Evolutionary conservation across 2,888 invertebrate genomes (phyloP).

Genomic region (Actias luna): DNA sequence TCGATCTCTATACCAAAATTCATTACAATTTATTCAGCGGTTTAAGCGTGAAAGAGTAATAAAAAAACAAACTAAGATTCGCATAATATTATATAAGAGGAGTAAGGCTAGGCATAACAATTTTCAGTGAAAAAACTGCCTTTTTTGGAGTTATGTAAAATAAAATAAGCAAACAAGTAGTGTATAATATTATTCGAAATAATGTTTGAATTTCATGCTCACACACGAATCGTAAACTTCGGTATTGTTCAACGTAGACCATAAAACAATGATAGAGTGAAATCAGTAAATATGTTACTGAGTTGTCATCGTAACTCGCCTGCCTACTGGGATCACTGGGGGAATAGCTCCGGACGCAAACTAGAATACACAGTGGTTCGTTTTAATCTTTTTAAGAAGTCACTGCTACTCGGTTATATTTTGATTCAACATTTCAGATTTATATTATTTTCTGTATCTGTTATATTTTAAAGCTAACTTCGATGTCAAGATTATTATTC

Average conservation of each 20-base stretch:
- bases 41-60: too few relatives aligned
- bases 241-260: slow-evolving; percentile 34
- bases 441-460: neutral
- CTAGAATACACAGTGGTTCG: slow-evolving; percentile 9
- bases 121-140: neutral
- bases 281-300: slow-evolving; percentile 31
- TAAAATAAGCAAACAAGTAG: neutral
- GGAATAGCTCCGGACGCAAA: slow-evolving; percentile 13
- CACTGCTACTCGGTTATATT: slow-evolving; percentile 8
- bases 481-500: too few relatives aligned
- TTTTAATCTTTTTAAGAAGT: slow-evolving; percentile 11
- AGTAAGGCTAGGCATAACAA: too few relatives aligned
- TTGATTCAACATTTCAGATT: neutral
- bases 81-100: too few relatives aligned
- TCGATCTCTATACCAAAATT: too few relatives aligned
- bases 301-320: slow-evolving; percentile 37
- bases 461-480: neutral
- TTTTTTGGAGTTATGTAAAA: neutral
- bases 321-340: slow-evolving; percentile 17
- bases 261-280: slow-evolving; percentile 34
- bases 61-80: neutral
- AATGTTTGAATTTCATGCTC: slow-evolving; percentile 12
- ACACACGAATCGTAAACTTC: slow-evolving; percentile 28
- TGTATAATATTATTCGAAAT: slow-evolving; percentile 6
- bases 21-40: too few relatives aligned